Base-by-base conservation (phyloP, 2,113 vertebrate genomes). In the Carollia perspicillata region DNA sequence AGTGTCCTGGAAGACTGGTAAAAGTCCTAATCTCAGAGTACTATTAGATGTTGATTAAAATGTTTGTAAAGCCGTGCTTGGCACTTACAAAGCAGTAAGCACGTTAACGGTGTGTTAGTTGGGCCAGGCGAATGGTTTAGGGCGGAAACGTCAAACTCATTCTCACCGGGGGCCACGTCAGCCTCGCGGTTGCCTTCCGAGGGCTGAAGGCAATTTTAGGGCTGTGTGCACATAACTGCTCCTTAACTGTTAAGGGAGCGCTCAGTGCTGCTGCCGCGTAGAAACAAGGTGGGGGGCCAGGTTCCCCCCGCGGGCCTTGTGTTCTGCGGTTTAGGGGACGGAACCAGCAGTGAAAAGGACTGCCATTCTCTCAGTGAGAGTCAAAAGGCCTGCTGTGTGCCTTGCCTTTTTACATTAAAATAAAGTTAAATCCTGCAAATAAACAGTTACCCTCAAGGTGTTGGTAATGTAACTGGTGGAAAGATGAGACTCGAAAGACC, bases 401-500 rank as follows among this genome's bases (percentile, higher is more conserved):
- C 37, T 84, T 20, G 3, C 44, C 44, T 89, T 94, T 92, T 84
- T 37, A 78, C 72, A 72, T 71, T 35, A 88, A 49, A 47, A 23
- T 28, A 42, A 42, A 18, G 11, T 63, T 88, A 20, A 89, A 74
- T 84, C 49, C 30, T 90, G 42, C 79, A 42, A 75, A 55, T 81
- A 72, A 95, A 53, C 40, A 84, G 0, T 92, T 91, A 51, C 37
- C 42, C n/a, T 96, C 3, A 44, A 87, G 65, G 78, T 72, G n/a
- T 23, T 60, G 26, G 16, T 94, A 35, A 6, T 78, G 17, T 86
- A 69, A 74, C 53, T 83, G 66, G 75, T 84, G 66, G 80, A 74
- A 93, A 95, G 66, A 33, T 33, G 47, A 79, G 55, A 89, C 84
- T 94, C 84, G 47, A 94, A 89, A 91, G 44, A 92, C 71, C 33